Percentiles rank a stretch among this genome's conserved stretches.
Conservation (phyloP, 2,113 vertebrate genomes). For the Cheilinus undulatus region DNA sequence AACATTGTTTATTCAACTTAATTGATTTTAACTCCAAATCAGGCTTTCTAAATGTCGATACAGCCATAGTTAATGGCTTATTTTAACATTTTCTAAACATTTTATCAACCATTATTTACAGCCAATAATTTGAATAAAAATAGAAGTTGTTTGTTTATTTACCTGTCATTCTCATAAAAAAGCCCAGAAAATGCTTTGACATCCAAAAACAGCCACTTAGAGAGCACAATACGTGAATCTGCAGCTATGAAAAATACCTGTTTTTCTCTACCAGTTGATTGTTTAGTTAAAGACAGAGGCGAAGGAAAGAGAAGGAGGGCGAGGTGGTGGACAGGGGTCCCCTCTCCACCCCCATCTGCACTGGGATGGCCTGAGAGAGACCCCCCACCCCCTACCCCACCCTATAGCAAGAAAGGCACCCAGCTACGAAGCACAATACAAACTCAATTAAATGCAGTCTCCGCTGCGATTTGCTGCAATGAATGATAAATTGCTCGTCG, state of each 20-base stretch:
- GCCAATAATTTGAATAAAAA: not conserved
- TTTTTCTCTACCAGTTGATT: slow-evolving; percentile 72
- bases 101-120: not conserved
- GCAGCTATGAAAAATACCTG: slow-evolving; percentile 44
- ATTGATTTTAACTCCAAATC: not conserved
- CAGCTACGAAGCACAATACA: slow-evolving; percentile 80
- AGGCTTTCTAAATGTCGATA: too few relatives aligned
- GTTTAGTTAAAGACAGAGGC: slow-evolving; percentile 67
- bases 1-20: not conserved
- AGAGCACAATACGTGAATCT: not conserved
- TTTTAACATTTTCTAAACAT: not conserved
- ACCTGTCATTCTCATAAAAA: not conserved
- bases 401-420: slow-evolving; percentile 67
- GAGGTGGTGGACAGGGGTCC: not conserved
- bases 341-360: slow-evolving; percentile 42
- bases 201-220: not conserved
- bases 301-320: slow-evolving; percentile 46
- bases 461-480: slow-evolving; percentile 77
- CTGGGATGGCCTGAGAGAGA: slow-evolving; percentile 68
- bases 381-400: slow-evolving; percentile 24
- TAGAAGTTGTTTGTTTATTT: slow-evolving; percentile 12
- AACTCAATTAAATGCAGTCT: slow-evolving; percentile 80
- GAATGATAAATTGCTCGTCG: slow-evolving; percentile 76
- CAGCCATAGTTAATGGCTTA: too few relatives aligned
- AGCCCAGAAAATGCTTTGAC: slow-evolving; percentile 3